Evolutionary conservation across 2,113 vertebrate genomes (phyloP).

Genomic region (Malurus cyaneus): DNA sequence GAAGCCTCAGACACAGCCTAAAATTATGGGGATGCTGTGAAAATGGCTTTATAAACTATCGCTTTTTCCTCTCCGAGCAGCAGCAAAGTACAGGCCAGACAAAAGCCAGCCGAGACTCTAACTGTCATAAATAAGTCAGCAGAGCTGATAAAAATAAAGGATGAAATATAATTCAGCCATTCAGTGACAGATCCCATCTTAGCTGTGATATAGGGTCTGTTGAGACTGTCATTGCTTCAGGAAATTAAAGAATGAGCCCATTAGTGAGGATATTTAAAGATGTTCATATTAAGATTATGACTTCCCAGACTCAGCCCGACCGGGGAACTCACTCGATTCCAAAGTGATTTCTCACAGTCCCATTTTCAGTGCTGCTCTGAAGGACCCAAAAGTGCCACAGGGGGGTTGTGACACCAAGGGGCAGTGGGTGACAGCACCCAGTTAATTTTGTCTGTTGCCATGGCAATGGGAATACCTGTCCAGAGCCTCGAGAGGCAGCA

Average conservation of each 20-base stretch:
- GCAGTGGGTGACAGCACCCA: not conserved
- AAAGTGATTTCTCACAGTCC: not conserved
- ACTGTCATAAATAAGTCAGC: conserved; percentile 55
- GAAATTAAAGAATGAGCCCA: conserved; percentile 71
- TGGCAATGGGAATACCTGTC: not conserved
- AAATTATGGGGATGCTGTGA: conserved; percentile 52
- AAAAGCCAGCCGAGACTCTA: conserved; percentile 14
- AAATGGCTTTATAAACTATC: conserved; percentile 59
- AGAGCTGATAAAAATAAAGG: conserved; percentile 58
- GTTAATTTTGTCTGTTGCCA: rapidly evolving
- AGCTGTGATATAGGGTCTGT: conserved; percentile 46
- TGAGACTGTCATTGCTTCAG: conserved; percentile 58
- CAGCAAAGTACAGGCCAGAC: conserved; percentile 12
- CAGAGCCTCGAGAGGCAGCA: not conserved
- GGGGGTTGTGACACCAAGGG: rapidly evolving
- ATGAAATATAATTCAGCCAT: conserved; percentile 66
- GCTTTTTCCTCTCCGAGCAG: conserved; percentile 4
- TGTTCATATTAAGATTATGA: conserved; percentile 50
- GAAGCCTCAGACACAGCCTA: conserved; percentile 40
- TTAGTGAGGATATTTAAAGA: conserved; percentile 59
- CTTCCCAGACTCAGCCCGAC: not conserved
- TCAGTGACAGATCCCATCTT: conserved; percentile 56
- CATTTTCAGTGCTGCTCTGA: not conserved
- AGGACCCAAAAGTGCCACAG: not conserved
- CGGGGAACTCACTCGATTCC: not conserved